Evolutionary conservation across 2,888 invertebrate species (phyloP).

Genomic region (Eristalinus sepulchralis): DNA sequence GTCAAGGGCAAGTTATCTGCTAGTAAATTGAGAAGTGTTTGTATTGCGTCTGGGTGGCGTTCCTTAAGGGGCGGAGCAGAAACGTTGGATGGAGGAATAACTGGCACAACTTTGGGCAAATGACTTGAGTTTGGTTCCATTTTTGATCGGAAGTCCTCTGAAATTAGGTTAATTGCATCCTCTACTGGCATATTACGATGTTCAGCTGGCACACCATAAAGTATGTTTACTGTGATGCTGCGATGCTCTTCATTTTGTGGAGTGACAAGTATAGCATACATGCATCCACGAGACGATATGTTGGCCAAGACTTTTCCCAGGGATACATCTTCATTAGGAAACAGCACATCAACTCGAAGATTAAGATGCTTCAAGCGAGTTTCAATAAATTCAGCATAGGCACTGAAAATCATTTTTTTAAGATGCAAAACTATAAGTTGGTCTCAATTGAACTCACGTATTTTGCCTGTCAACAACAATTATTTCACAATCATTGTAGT

Average conservation of each 20-base stretch:
- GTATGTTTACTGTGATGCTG: constrained; percentile 93
- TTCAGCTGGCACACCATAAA: constrained; percentile 94
- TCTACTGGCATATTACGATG: constrained; percentile 98
- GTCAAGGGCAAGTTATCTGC: constrained; percentile 91
- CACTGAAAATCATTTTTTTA: constrained; percentile 70
- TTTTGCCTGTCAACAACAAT: constrained; percentile 91
- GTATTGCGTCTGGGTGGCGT: constrained; percentile 85
- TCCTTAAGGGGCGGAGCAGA: constrained; percentile 81
- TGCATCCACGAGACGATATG: constrained; percentile 92
- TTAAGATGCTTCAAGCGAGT: constrained; percentile 89
- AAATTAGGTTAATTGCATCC: constrained; percentile 91
- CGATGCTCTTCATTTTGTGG: constrained; percentile 92
- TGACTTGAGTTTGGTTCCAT: constrained; percentile 80
- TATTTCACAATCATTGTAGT: constrained; percentile 94
- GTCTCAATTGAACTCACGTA: constrained; percentile 84
- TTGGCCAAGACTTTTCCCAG: constrained; percentile 91
- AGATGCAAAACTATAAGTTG: not conserved
- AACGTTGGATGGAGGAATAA: constrained; percentile 81
- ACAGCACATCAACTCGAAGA: constrained; percentile 92
- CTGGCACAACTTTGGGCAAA: constrained; percentile 72
- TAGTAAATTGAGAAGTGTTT: constrained; percentile 88
- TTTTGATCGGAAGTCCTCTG: constrained; percentile 86
- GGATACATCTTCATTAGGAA: constrained; percentile 94
- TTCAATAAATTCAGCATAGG: constrained; percentile 95
- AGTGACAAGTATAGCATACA: constrained; percentile 93